Evolutionary conservation across 1,140 invertebrate species (phyloP).

Genomic region (Panonychus citri): DNA sequence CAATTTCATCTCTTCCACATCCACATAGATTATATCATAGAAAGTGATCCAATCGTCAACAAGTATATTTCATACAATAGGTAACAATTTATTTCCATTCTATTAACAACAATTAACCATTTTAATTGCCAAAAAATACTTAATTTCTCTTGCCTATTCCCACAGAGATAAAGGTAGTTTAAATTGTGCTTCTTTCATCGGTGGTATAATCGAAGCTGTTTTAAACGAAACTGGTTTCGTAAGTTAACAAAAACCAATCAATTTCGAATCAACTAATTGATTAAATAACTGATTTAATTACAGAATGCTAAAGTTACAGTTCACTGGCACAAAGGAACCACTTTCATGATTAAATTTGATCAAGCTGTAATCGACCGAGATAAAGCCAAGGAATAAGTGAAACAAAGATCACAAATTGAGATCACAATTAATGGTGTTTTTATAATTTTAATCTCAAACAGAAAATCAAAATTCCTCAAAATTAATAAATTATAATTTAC

Average conservation of each 20-base stretch:
- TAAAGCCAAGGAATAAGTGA: conserved; percentile 53
- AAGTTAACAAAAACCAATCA: conserved; percentile 34
- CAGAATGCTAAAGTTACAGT: conserved; percentile 86
- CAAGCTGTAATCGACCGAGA: conserved; percentile 75
- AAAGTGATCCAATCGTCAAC: conserved; percentile 90
- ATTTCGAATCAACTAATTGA: background rate
- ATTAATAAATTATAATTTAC: no score
- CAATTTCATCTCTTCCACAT: background rate
- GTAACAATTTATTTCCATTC: no score
- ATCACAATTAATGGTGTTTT: no score
- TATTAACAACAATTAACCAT: no score
- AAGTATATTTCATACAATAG: conserved; percentile 58
- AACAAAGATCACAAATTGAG: no score
- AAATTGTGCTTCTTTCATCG: conserved; percentile 94
- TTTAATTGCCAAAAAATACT: no score
- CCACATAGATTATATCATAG: conserved; percentile 86
- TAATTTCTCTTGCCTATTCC: conserved; percentile 25
- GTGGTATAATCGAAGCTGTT: conserved; percentile 90
- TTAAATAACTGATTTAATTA: conserved; percentile 23
- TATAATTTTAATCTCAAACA: no score
- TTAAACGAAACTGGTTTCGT: conserved; percentile 85
- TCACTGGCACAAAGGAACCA: conserved; percentile 97
- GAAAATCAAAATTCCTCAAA: no score
- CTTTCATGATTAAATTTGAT: conserved; percentile 97
- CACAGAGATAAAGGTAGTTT: conserved; percentile 82